Conservation (phyloP, 2,113 vertebrate species). For the Alligator sinensis region DNA sequence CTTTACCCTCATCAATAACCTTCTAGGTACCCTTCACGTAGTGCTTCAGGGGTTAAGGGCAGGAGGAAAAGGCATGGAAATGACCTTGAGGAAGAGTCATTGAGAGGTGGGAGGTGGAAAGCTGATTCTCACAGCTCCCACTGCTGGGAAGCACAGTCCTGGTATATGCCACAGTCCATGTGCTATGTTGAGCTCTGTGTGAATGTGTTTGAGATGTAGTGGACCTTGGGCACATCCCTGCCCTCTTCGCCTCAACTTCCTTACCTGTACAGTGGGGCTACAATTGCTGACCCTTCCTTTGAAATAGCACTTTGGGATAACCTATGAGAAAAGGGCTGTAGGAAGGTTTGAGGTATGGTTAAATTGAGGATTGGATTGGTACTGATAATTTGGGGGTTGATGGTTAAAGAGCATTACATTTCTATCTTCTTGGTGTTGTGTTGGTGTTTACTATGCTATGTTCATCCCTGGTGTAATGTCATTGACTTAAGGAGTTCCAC, state of each 20-base stretch:
- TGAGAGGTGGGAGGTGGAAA: not conserved
- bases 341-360: not conserved
- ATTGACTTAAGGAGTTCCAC: not conserved
- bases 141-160: no score
- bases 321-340: not conserved
- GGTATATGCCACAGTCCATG: not conserved
- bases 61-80: no score
- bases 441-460: not conserved
- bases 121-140: not conserved
- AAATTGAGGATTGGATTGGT: not conserved
- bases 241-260: not conserved
- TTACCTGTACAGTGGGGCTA: not conserved
- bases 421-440: not conserved
- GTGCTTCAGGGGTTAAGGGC: no score
- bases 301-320: not conserved
- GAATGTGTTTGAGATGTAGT: not conserved
- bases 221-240: not conserved
- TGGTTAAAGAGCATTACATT: not conserved
- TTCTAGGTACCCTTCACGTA: not conserved
- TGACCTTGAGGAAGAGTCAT: no score
- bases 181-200: not conserved
- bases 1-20: not conserved
- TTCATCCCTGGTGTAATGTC: not conserved
- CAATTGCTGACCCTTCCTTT: not conserved
- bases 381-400: not conserved